These are phyloP conservation scores for Prionchulus punctatus DNA, from an alignment of 2,888 invertebrate genomes.

Conservation along the genomic window DNA sequence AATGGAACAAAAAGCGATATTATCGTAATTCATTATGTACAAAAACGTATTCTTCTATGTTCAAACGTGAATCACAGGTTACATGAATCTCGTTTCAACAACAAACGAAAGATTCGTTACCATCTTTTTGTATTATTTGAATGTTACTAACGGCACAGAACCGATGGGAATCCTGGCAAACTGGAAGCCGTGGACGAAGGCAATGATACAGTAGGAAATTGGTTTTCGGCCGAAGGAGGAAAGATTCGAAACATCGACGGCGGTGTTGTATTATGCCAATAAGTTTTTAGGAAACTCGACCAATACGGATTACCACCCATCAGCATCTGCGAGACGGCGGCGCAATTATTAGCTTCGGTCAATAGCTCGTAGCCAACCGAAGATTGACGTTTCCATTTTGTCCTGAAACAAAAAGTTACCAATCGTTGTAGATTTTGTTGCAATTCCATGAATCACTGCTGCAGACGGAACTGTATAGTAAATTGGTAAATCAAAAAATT, in stretches of 20 bases:
- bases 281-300: constrained; percentile 9
- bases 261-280: neutral
- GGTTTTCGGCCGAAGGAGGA: constrained; percentile 1
- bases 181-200: too few relatives aligned
- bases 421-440: too few relatives aligned
- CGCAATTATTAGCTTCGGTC: constrained; percentile 92
- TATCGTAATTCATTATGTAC: too few relatives aligned
- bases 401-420: constrained; percentile 51
- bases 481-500: neutral
- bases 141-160: too few relatives aligned
- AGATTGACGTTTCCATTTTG: constrained; percentile 98
- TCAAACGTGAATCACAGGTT: too few relatives aligned
- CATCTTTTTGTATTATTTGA: too few relatives aligned
- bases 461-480: neutral
- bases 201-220: constrained; percentile 3
- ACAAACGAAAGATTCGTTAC: too few relatives aligned
- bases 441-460: neutral
- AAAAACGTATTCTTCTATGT: too few relatives aligned
- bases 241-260: neutral
- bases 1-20: too few relatives aligned
- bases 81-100: too few relatives aligned
- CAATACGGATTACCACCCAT: constrained; percentile 27
- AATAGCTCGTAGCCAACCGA: constrained; percentile 88
- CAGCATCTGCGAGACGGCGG: constrained; percentile 79
- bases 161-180: too few relatives aligned